Conservation (phyloP, 2,888 invertebrate species). For the Agrochola litura region DNA sequence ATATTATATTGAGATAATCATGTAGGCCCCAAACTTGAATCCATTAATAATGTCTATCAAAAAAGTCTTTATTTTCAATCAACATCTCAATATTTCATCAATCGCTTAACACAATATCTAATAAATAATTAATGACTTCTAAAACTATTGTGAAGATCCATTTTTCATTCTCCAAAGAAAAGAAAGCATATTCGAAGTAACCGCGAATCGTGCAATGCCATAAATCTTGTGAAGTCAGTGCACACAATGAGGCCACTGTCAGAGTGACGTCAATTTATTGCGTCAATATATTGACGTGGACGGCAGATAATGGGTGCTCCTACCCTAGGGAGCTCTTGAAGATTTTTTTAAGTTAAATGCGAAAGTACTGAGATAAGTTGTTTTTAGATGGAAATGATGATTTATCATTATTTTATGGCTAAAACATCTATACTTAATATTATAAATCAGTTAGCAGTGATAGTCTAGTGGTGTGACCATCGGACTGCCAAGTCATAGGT, state of each 20-base stretch:
- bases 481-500: no score
- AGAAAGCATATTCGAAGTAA: conserved; percentile 23
- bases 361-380: not conserved
- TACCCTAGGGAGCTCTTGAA: conserved; percentile 16
- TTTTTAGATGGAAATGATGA: no score
- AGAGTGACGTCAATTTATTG: conserved; percentile 61
- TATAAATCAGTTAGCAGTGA: no score
- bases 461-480: no score
- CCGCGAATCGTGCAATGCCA: conserved; percentile 34
- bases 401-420: not conserved
- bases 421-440: no score
- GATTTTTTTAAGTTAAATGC: conserved; percentile 6
- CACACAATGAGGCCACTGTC: conserved; percentile 58
- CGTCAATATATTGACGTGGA: conserved; percentile 62
- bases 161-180: conserved; percentile 48
- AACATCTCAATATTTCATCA: conserved; percentile 21
- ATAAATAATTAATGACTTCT: conserved; percentile 35
- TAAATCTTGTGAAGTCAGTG: conserved; percentile 58
- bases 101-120: conserved; percentile 12
- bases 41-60: not conserved
- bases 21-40: not conserved
- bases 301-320: conserved; percentile 59
- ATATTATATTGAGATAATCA: not conserved
- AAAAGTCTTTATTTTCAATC: conserved; percentile 1
- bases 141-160: conserved; percentile 33